A percentile compares a stretch with the other conserved stretches of the same genome.
Conservation (phyloP, 2,888 invertebrate genomes). For the Schizotus pectinicornis region DNA sequence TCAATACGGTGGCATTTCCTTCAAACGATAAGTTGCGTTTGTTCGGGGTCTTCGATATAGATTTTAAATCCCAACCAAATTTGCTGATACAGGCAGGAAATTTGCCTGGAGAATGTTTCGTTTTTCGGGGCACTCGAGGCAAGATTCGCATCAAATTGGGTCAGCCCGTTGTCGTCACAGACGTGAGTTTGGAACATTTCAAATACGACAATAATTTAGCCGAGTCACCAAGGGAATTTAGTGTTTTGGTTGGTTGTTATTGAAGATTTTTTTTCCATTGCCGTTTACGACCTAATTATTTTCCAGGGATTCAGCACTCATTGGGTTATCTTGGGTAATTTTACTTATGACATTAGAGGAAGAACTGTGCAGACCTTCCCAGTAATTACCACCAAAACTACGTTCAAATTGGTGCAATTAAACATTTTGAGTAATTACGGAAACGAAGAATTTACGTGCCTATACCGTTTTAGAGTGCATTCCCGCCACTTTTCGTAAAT, state of each 20-base stretch:
- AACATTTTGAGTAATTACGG: conserved; percentile 35
- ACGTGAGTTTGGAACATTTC: conserved; percentile 64
- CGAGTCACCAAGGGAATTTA: conserved; percentile 64
- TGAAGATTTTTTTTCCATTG: not conserved
- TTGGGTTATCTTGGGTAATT: conserved; percentile 58
- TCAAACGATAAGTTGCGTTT: conserved; percentile 24
- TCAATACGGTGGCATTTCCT: conserved; percentile 56
- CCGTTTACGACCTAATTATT: not conserved
- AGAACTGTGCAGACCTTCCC: conserved; percentile 62
- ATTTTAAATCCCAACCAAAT: conserved; percentile 44
- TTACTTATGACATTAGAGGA: conserved; percentile 59
- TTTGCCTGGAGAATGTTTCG: conserved; percentile 67
- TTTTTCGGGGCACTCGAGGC: conserved; percentile 62
- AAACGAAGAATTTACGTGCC: conserved; percentile 33
- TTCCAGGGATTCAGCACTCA: conserved; percentile 35
- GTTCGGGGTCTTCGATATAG: conserved; percentile 32
- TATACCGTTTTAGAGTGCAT: conserved; percentile 38
- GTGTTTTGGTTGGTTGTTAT: conserved; percentile 47
- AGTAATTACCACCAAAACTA: conserved; percentile 9
- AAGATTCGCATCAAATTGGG: conserved; percentile 62
- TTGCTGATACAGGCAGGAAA: conserved; percentile 53
- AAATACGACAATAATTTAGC: conserved; percentile 60
- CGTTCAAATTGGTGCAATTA: conserved; percentile 28
- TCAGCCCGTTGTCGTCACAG: conserved; percentile 57
- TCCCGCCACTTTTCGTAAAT: conserved; percentile 19